These are phyloP conservation scores for Recurvirostra avosetta DNA, from an alignment of 2,113 vertebrate genomes.

Conservation along the genomic window DNA sequence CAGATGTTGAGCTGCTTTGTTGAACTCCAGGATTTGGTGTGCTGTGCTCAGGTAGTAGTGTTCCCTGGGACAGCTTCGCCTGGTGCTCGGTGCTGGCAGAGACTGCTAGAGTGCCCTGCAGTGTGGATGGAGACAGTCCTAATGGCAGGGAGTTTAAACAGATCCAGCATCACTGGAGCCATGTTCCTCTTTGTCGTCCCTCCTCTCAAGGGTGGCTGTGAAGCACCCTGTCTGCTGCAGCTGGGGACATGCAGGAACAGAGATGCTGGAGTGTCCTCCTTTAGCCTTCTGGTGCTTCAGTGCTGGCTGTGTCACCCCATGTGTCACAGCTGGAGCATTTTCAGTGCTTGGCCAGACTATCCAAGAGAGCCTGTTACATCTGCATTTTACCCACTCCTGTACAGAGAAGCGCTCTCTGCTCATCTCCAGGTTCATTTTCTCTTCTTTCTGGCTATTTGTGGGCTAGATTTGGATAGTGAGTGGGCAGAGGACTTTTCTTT, in stretches of 20 bases:
- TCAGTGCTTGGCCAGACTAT: background rate
- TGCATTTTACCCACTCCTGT: rapidly evolving
- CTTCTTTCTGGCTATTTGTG: background rate
- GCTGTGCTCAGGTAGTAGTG: rapidly evolving
- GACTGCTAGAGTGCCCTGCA: background rate
- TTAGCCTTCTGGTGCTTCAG: too few relatives aligned
- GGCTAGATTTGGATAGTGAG: background rate
- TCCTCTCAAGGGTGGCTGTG: rapidly evolving
- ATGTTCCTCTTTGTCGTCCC: rapidly evolving
- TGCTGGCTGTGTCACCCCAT: background rate
- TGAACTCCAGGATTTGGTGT: background rate
- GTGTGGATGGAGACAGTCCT: background rate
- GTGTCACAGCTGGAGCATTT: background rate
- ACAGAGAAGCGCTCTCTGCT: background rate
- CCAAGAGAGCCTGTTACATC: background rate
- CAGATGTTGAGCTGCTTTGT: background rate
- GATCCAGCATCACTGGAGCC: background rate
- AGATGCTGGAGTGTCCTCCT: background rate
- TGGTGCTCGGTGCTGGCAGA: rapidly evolving
- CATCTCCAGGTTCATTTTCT: background rate
- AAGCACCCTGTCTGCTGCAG: background rate
- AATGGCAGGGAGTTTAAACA: background rate
- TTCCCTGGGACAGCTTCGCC: too few relatives aligned
- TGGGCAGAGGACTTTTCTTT: background rate
- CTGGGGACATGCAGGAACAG: rapidly evolving